Evolutionary conservation across 2,797 vertebrate genomes (phyloP).

Genomic region (Podarcis lilfordi): DNA sequence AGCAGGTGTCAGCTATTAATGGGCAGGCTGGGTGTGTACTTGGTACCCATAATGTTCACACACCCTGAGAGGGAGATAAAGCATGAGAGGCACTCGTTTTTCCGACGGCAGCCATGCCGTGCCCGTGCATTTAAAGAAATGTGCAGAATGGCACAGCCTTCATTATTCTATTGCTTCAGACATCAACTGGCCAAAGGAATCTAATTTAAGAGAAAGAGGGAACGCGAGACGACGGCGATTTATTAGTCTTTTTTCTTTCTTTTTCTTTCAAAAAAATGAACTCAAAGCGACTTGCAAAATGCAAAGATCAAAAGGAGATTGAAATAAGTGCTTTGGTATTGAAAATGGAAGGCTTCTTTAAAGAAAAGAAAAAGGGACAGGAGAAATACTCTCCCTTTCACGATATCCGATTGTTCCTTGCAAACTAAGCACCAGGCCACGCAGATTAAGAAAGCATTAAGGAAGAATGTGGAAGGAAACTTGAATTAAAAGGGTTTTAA

Average conservation of each 20-base stretch:
- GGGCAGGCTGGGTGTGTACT: slow-evolving; percentile 33
- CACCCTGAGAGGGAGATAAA: slow-evolving; percentile 39
- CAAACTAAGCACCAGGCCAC: slow-evolving; percentile 9
- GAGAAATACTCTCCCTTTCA: slow-evolving; percentile 44
- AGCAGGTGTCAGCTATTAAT: slow-evolving; percentile 43
- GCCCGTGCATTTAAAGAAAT: slow-evolving; percentile 50
- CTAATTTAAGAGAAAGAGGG: slow-evolving; percentile 15
- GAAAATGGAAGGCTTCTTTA: slow-evolving; percentile 47
- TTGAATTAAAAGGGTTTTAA: slow-evolving; percentile 28
- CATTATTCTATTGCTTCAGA: slow-evolving; percentile 45
- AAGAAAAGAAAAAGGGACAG: slow-evolving; percentile 15
- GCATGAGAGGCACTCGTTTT: slow-evolving; percentile 12
- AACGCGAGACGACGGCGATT: neutral
- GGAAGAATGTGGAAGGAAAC: slow-evolving; percentile 42
- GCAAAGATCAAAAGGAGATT: slow-evolving; percentile 1
- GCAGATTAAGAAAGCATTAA: slow-evolving; percentile 50
- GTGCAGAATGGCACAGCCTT: slow-evolving; percentile 38
- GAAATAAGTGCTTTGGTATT: neutral
- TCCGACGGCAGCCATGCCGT: neutral
- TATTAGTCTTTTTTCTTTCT: too few relatives aligned
- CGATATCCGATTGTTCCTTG: slow-evolving; percentile 36
- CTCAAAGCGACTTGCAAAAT: too few relatives aligned
- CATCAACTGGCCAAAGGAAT: slow-evolving; percentile 26
- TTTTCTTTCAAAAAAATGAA: too few relatives aligned
- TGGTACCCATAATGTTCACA: neutral